Evolutionary conservation across 2,113 vertebrate genomes (phyloP), one percentile per base, ranked within the genome.

Genomic region (Myotis brandtii): DNA sequence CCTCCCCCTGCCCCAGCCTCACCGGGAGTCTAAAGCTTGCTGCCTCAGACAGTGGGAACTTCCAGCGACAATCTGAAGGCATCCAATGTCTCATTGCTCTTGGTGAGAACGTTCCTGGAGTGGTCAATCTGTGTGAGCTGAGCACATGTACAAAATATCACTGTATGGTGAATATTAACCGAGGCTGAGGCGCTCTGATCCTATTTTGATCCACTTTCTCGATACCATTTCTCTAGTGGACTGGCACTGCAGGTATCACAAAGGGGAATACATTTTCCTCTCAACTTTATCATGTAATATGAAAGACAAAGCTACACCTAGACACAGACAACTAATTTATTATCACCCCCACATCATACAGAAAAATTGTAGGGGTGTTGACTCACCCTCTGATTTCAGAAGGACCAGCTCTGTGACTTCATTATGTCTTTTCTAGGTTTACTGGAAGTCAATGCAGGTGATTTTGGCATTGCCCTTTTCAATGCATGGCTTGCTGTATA

Each of bases 21-120:
- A 23, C 25, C 0, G 0, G 18, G 21, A 11, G 2, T 10, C 59
- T 20, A 18, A 37, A 54, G n/a, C n/a, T 9, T 21, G 0, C 9
- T 70, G 16, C 62, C 25, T 27, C 54, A 32, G 9, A n/a, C 1
- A 14, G n/a, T 17, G 12, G 48, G 30, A 43, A 25, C n/a, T 14
- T 10, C 21, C 9, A 14, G 32, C 18, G 14, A 18, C 11, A 0
- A 1, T 2, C 5, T 14, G n/a, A 13, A 13, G 54, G 43, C 6
- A 14, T 21, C 87, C 13, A 20, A 56, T 52, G 25, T 25, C 10
- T 30, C 18, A 0, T 0, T 8, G 2, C 16, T 27, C 48, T 30
- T 75, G 43, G 5, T 23, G 16, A 80, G 76, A 16, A 14, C 1
- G 2, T 59, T 56, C 6, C 18, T 9, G 23, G 72, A 64, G 4